Conservation (phyloP, 2,113 vertebrate species). For the Chaetops frenatus region DNA sequence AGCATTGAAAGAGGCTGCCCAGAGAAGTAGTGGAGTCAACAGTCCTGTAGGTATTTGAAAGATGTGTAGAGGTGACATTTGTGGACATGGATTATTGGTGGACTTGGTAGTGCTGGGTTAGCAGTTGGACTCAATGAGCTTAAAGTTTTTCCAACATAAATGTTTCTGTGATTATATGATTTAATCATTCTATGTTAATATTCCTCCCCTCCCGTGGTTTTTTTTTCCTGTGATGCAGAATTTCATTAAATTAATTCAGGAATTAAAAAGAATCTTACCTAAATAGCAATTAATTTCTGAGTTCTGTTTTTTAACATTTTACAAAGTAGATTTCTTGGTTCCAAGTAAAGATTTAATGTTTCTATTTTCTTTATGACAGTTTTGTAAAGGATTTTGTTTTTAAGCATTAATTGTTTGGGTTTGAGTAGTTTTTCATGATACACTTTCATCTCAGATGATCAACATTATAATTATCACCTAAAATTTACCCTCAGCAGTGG, state of each 20-base stretch:
- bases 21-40: not conserved
- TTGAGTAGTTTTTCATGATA: constrained; percentile 51
- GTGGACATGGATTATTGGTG: not conserved
- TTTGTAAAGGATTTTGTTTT: not conserved
- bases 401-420: constrained; percentile 27
- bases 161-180: not conserved
- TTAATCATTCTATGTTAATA: not conserved
- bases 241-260: not conserved
- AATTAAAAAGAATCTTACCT: not conserved
- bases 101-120: not conserved
- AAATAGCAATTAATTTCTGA: constrained; percentile 21
- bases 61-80: not conserved
- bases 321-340: not conserved
- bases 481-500: constrained; percentile 55
- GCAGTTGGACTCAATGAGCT: not conserved
- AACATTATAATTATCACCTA: constrained; percentile 59
- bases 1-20: not conserved
- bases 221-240: not conserved
- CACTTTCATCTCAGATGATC: constrained; percentile 61
- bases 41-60: not conserved
- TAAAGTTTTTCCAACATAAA: not conserved
- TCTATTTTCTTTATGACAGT: constrained; percentile 14
- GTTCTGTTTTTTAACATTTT: not conserved
- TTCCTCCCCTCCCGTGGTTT: no score
- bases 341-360: not conserved